Percentiles rank a stretch among this genome's conserved stretches.
These are phyloP conservation scores for Drosophila leontia DNA, from an alignment of 1,140 invertebrate genomes.

Conservation along the genomic window DNA sequence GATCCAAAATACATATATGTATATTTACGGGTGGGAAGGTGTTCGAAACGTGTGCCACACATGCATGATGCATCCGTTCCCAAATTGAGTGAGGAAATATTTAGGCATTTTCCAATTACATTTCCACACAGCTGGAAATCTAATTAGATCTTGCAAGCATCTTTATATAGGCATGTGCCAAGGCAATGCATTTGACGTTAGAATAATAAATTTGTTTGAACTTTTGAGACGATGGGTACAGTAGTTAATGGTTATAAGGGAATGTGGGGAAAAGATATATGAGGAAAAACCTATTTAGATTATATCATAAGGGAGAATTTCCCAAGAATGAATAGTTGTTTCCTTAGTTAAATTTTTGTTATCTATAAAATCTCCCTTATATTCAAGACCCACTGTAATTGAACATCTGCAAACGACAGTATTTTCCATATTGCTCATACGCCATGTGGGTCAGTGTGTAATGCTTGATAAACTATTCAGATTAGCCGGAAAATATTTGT, in stretches of 20 bases:
- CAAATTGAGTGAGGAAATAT: slow-evolving; percentile 47
- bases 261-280: neutral
- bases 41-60: slow-evolving; percentile 46
- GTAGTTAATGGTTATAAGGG: neutral
- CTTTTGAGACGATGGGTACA: neutral
- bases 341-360: neutral
- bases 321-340: neutral
- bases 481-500: slow-evolving; percentile 5
- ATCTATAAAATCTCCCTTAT: neutral
- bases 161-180: slow-evolving; percentile 30
- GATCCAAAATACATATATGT: slow-evolving; percentile 20
- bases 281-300: neutral
- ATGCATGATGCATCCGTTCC: slow-evolving; percentile 40
- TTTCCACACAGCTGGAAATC: slow-evolving; percentile 59
- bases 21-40: slow-evolving; percentile 21
- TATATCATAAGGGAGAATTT: neutral
- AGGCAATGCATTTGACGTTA: slow-evolving; percentile 39
- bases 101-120: slow-evolving; percentile 46
- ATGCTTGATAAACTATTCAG: slow-evolving; percentile 47
- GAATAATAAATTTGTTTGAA: slow-evolving; percentile 15
- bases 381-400: neutral
- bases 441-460: slow-evolving; percentile 56
- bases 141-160: slow-evolving; percentile 50
- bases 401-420: slow-evolving; percentile 20
- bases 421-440: slow-evolving; percentile 42